Evolutionary conservation across 2,888 invertebrate species (phyloP), one percentile per base, ranked within the genome.

Genomic region (Parasteatoda lunata): DNA sequence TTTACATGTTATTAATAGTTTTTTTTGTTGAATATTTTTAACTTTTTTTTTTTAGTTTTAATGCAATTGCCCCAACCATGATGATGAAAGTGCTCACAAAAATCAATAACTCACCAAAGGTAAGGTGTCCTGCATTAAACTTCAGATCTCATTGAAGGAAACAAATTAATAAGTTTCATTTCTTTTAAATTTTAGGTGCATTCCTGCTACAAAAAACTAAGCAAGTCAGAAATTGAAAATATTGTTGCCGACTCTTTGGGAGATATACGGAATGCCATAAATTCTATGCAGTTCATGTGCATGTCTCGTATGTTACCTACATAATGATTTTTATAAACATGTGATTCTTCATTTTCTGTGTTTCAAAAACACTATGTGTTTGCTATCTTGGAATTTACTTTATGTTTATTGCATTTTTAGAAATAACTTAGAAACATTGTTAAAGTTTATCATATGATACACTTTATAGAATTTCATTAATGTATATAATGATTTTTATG

Each of bases 281-380:
- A 97, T 90, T 96, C 96, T 92, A 93, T 97, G 79, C 96, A 97
- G 92, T 96, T 97, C 93, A 94, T 95, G 69, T 94, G 95, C 89
- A 92, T 95, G 51, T 78, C 77, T 30, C 48, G 87, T 87, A 45
- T 79, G 84, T 75, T 59, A 15, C 45, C 30, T 30, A 30, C 30
- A 30, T 30, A 30, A 30, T 30, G 30, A 30, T 30, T 30, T 30
- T 30, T 30, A 30, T 30, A 30, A 30, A 30, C 30, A 30, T 30
- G 2, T 30, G 30, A 30, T 30, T 30, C 30, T 30, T 30, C 30
- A 30, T 30, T 30, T 30, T 30, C 2, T 2, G 30, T 30, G 30
- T 30, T 30, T 0, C 30, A 30, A 30, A 30, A 30, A 30, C 30
- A 30, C 30, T 30, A 30, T 30, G 30, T 2, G 30, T 30, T 2